A percentile compares a stretch with the other conserved stretches of the same genome.
phyloP scores from a whole-genome alignment of 53 echinoderm and acorn worm genomes.

The Zoroaster sp. region DNA sequence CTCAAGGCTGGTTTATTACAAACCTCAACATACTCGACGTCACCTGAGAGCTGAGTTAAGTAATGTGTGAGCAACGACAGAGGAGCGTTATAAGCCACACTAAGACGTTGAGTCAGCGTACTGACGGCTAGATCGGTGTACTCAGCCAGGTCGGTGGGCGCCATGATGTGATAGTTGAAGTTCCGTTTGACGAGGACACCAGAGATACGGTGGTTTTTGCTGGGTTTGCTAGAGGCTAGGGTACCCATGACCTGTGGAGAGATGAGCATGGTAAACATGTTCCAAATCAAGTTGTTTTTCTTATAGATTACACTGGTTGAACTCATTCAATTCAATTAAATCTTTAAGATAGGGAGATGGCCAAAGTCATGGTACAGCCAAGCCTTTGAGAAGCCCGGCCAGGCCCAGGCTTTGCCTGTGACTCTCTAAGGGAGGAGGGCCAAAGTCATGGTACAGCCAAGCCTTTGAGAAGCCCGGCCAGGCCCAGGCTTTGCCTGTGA shows the following conservation, averaged over 20 bases:
- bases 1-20: constrained; percentile 78
- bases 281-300: not conserved
- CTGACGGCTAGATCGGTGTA: constrained; percentile 93
- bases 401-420: no score
- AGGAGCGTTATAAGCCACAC: constrained; percentile 79
- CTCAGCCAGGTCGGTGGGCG: constrained; percentile 81
- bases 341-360: no score
- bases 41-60: constrained; percentile 85
- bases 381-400: no score
- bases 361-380: no score
- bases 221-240: constrained; percentile 63
- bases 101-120: constrained; percentile 87
- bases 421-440: no score
- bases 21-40: constrained; percentile 82
- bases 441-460: no score
- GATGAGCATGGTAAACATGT: not conserved
- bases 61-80: constrained; percentile 88
- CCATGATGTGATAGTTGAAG: constrained; percentile 99
- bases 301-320: no score
- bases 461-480: no score
- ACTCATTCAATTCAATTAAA: no score
- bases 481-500: no score
- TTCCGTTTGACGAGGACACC: constrained; percentile 95
- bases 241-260: constrained; percentile 88
- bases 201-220: constrained; percentile 71